phyloP scores from a whole-genome alignment of 2,797 vertebrate species.

The Chanos chanos region DNA sequence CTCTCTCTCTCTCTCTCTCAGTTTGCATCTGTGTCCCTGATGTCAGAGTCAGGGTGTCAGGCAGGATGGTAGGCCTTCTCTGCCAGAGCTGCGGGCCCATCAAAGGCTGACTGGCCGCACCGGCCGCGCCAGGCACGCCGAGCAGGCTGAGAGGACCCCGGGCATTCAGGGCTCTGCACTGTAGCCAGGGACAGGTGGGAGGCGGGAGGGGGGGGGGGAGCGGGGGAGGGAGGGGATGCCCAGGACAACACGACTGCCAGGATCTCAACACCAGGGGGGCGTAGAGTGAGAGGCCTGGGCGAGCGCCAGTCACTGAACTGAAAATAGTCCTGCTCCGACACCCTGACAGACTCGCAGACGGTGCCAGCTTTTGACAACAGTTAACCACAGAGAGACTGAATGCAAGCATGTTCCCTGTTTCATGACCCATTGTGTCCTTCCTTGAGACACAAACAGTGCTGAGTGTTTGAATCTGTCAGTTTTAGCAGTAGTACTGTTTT shows the following conservation, averaged over 20 bases:
- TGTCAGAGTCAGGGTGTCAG: conserved; percentile 26
- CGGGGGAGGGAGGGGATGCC: conserved; percentile 40
- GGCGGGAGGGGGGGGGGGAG: conserved; percentile 45
- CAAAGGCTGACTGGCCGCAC: conserved; percentile 76
- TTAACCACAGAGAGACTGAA: conserved; percentile 12
- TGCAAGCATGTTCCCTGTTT: conserved; percentile 2
- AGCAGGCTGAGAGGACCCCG: conserved; percentile 70
- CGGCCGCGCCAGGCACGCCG: conserved; percentile 62
- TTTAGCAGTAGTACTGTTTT: too few relatives aligned
- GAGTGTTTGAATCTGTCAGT: neutral
- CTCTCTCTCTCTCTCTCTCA: conserved; percentile 47
- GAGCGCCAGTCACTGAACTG: conserved; percentile 66
- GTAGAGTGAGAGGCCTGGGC: conserved; percentile 53
- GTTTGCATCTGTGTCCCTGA: conserved; percentile 54
- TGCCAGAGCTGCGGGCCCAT: conserved; percentile 66
- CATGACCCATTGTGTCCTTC: neutral
- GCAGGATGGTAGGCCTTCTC: conserved; percentile 54
- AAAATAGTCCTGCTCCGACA: conserved; percentile 66
- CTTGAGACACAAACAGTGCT: neutral
- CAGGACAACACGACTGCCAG: conserved; percentile 51
- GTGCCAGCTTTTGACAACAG: conserved; percentile 34
- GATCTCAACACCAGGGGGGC: conserved; percentile 59
- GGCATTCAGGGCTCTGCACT: conserved; percentile 38
- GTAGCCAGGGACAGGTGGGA: conserved; percentile 47
- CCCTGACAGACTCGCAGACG: conserved; percentile 34